A percentile compares a stretch with the other conserved stretches of the same genome.
Evolutionary conservation across 2,888 invertebrate species (phyloP).

Genomic region (Rhagium mordax): DNA sequence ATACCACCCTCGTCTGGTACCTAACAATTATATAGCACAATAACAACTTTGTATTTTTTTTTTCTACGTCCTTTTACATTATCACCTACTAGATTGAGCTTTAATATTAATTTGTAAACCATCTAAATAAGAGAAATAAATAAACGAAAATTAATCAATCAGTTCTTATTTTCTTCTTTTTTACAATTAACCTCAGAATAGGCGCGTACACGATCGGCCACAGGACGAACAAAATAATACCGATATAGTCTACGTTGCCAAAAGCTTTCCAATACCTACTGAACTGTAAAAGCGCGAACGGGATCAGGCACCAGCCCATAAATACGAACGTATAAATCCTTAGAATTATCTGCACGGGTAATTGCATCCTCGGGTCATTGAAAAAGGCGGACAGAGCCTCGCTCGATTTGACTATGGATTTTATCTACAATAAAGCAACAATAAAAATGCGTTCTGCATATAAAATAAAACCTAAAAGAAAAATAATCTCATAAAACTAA

Average conservation of each 20-base stretch:
- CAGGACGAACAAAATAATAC: constrained; percentile 77
- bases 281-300: constrained; percentile 82
- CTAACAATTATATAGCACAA: too few species aligned
- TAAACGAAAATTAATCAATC: not conserved
- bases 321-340: constrained; percentile 84
- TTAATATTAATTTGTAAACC: not conserved
- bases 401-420: constrained; percentile 73
- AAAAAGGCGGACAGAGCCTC: constrained; percentile 71
- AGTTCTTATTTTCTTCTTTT: constrained; percentile 31
- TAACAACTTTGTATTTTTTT: not conserved
- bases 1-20: too few species aligned
- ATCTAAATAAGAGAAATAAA: constrained; percentile 7
- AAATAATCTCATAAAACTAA: too few species aligned
- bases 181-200: constrained; percentile 54
- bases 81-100: constrained; percentile 1
- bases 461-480: too few species aligned
- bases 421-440: constrained; percentile 70
- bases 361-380: constrained; percentile 66
- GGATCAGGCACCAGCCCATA: constrained; percentile 87
- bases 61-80: constrained; percentile 1
- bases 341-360: constrained; percentile 74
- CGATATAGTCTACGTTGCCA: constrained; percentile 78
- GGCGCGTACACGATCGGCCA: constrained; percentile 78
- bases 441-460: not conserved
- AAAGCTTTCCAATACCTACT: constrained; percentile 80